Base-by-base conservation (phyloP, 2,113 vertebrate species). In the Malurus cyaneus region DNA sequence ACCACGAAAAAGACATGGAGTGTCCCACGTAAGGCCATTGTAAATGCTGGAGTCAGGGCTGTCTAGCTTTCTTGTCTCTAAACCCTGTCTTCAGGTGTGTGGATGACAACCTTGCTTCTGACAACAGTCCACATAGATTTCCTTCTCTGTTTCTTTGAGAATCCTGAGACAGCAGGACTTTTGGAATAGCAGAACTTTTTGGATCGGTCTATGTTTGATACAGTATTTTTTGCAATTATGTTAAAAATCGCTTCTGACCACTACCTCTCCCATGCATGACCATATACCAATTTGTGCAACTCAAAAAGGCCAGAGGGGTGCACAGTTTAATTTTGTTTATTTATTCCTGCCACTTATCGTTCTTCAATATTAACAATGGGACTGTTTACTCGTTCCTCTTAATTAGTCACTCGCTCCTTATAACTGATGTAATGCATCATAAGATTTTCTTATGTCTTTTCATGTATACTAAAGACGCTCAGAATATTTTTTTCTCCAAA, bases 401-500 rank as follows among this genome's bases (percentile, higher is more conserved):
- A 92, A 87, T 95, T 93, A 89, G 59, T 88, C 52, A 91, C 84
- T 82, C 41, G 57, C 47, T 94, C 72, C 86, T 90, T 86, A 92
- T n/a, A 92, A 95, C 76, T 96, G 88, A 98, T 69, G 88, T 52
- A 88, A 84, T 79, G 95, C n/a, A 98, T 98, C 95, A 23, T 94
- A 96, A 96, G 93, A 88, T 95, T 96, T 97, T 96, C 50, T 59
- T 69, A 67, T 52, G 60, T 66, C 97, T 98, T 98, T 98, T 98
- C 91, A 98, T 98, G 94, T 98, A 96, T 95, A 97, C 94, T n/a
- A 96, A 95, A 97, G 97, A 82, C 87, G 97, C 95, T 95, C 50
- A 49, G 89, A 97, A 98, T 97, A 92, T 96, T 98, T 98, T 92
- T 66, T 96, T 96, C 93, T 97, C 93, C 88, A 72, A 93, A 94